These are phyloP conservation scores for Onychomys arenicola DNA, from an alignment of 2,797 vertebrate genomes.

Conservation along the genomic window DNA sequence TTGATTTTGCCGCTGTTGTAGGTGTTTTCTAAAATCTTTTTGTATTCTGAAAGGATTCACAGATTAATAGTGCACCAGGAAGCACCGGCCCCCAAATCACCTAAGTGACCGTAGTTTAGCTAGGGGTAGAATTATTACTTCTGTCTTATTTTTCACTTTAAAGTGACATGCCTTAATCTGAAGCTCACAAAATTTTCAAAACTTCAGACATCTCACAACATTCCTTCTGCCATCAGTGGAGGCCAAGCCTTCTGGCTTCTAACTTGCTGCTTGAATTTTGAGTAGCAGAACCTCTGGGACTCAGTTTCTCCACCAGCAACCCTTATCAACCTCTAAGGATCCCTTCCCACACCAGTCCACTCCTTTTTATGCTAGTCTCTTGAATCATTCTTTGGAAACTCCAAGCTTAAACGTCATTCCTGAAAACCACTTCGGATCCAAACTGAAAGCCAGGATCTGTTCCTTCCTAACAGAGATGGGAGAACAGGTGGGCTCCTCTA, in stretches of 20 bases:
- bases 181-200: not conserved
- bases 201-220: not conserved
- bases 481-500: not conserved
- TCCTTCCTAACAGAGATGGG: not conserved
- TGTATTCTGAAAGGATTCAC: slow-evolving; percentile 35
- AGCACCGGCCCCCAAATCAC: not conserved
- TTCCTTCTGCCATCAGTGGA: not conserved
- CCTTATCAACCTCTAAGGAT: not conserved
- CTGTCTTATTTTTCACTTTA: not conserved
- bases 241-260: not conserved
- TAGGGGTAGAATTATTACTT: not conserved
- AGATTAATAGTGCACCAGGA: not conserved
- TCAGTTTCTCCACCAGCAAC: not conserved
- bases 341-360: not conserved
- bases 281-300: not conserved
- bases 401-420: not conserved
- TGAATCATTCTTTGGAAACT: not conserved
- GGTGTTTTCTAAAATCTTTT: not conserved
- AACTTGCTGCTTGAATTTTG: not conserved
- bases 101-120: not conserved
- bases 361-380: not conserved
- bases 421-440: not conserved
- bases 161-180: not conserved
- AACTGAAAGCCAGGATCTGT: not conserved
- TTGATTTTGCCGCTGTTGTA: not conserved